Conservation (phyloP, 53 echinoderm and acorn worm species). For the Holothuria scabra region DNA sequence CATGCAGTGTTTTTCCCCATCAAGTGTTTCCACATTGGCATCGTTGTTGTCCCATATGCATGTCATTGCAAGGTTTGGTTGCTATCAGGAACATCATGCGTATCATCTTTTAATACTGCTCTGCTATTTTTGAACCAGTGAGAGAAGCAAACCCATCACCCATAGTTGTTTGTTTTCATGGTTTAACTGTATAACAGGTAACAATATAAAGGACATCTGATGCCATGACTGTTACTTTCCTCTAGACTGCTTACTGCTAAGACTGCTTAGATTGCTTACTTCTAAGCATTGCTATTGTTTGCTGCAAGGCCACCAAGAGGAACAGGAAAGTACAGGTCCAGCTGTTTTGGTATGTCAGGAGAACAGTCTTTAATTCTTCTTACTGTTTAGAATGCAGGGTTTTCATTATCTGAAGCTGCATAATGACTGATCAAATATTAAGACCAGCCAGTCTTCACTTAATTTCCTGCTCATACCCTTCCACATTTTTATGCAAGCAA, state of each 20-base stretch:
- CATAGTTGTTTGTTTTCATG: constrained; percentile 65
- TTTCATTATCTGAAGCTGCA: constrained; percentile 45
- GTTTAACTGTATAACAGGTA: constrained; percentile 54
- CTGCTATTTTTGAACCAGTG: too few relatives aligned
- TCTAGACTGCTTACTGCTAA: too few relatives aligned
- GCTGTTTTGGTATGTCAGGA: constrained; percentile 38
- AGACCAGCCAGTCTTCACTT: constrained; percentile 60
- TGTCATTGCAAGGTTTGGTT: constrained; percentile 42
- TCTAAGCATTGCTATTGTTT: neutral
- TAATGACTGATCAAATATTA: constrained; percentile 55
- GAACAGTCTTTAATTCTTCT: constrained; percentile 45
- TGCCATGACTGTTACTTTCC: constrained; percentile 60
- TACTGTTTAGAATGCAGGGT: too few relatives aligned
- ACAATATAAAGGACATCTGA: constrained; percentile 67
- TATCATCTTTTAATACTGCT: too few relatives aligned
- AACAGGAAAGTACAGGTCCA: constrained; percentile 52
- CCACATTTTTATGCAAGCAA: constrained; percentile 30
- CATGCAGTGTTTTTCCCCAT: constrained; percentile 55
- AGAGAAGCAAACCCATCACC: too few relatives aligned
- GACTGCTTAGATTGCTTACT: too few relatives aligned
- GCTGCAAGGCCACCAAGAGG: constrained; percentile 44
- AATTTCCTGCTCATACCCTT: constrained; percentile 32
- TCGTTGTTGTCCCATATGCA: constrained; percentile 67
- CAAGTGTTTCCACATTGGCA: constrained; percentile 66
- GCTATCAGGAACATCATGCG: constrained; percentile 47